phyloP scores from a whole-genome alignment of 2,113 vertebrate species.

The Oncorhynchus kisutch region DNA sequence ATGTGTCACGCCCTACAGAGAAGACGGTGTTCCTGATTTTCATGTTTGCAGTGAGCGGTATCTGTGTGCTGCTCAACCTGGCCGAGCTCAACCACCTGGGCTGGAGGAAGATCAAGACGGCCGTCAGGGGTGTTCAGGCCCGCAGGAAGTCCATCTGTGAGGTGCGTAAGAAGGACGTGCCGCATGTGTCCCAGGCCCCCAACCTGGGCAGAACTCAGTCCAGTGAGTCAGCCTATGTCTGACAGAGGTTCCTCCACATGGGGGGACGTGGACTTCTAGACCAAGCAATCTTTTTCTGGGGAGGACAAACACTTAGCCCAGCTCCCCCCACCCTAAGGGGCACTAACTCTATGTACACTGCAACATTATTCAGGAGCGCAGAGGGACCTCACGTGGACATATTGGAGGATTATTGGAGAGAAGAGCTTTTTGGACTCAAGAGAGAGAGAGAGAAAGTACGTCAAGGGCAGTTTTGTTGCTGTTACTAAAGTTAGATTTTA shows the following conservation, averaged over 20 bases:
- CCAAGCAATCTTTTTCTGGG: constrained; percentile 51
- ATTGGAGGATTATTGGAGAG: constrained; percentile 42
- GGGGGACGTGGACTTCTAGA: constrained; percentile 60
- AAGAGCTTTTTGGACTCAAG: constrained; percentile 45
- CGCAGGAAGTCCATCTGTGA: constrained; percentile 81
- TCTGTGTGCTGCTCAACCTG: constrained; percentile 88
- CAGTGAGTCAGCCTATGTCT: constrained; percentile 87
- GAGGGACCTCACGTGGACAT: constrained; percentile 46
- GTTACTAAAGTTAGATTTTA: constrained; percentile 28
- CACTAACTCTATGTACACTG: constrained; percentile 43
- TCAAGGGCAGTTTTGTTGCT: constrained; percentile 43
- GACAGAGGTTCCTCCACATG: constrained; percentile 70
- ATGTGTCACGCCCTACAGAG: constrained; percentile 87
- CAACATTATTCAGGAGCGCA: constrained; percentile 61
- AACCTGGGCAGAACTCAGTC: constrained; percentile 84
- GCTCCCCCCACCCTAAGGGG: constrained; percentile 20
- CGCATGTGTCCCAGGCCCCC: constrained; percentile 74
- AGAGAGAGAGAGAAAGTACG: constrained; percentile 32
- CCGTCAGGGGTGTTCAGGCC: constrained; percentile 79
- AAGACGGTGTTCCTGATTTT: constrained; percentile 88
- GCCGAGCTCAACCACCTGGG: constrained; percentile 92
- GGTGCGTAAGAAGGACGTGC: constrained; percentile 78
- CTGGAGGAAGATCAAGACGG: constrained; percentile 85
- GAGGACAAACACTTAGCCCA: neutral
- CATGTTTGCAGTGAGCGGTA: constrained; percentile 89